A percentile compares a stretch with the other conserved stretches of the same genome.
Conservation (phyloP, 2,113 vertebrate genomes). For the Pterophyllum scalare region DNA sequence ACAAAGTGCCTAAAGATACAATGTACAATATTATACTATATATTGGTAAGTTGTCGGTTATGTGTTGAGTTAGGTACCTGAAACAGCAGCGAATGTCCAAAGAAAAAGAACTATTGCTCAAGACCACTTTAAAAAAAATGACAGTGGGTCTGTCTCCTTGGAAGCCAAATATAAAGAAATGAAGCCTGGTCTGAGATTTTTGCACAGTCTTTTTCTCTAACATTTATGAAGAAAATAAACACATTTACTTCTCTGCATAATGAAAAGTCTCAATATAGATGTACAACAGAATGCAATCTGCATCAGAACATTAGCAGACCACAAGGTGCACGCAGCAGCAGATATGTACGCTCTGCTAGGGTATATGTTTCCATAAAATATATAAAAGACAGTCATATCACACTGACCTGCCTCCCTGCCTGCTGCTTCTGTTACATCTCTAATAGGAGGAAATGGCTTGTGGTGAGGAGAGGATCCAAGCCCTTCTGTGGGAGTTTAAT, state of each 20-base stretch:
- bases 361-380: constrained; percentile 28
- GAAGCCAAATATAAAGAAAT: not conserved
- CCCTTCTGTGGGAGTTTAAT: constrained; percentile 80
- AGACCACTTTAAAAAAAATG: no score
- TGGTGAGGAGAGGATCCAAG: constrained; percentile 64
- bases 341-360: not conserved
- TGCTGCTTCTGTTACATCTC: constrained; percentile 63
- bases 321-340: not conserved
- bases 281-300: not conserved
- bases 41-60: no score
- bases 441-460: constrained; percentile 80
- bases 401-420: constrained; percentile 43
- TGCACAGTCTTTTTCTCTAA: not conserved
- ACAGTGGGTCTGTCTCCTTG: no score
- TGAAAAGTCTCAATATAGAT: not conserved
- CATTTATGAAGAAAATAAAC: not conserved
- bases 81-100: no score
- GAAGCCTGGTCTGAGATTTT: not conserved
- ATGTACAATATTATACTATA: no score
- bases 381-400: constrained; percentile 4
- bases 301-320: not conserved
- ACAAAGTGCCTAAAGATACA: no score
- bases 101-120: no score
- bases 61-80: no score
- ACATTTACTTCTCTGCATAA: not conserved